Base-by-base conservation (phyloP, 2,113 vertebrate species). In the Rhipidura dahli region DNA sequence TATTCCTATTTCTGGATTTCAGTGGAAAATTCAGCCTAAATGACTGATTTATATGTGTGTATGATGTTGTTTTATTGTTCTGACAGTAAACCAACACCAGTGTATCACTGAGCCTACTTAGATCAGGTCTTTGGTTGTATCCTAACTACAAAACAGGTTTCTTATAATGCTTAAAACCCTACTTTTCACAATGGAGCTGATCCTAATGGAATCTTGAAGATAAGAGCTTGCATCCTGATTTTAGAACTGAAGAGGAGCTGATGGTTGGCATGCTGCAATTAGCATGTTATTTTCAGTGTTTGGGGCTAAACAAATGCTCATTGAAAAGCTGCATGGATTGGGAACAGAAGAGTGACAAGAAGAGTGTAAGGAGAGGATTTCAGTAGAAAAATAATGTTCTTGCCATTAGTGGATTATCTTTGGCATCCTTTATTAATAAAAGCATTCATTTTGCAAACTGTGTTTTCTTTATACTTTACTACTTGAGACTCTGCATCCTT, bases 301-400 rank as follows among this genome's bases (percentile, higher is more conserved):
- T 0, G 0, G 10, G 21, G 4, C 5, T 75, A 75, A 57, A 7
- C 4, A 54, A 69, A 73, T 42, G 56, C 7, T 39, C 40, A 31
- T 6, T 53, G 40, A 47, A 82, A 83, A 42, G n/a, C 37, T 61
- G 21, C 11, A 26, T 0, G 3, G 31, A 26, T 16, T 69, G 4
- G 16, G 6, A 40, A 75, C 1, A 47, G 21, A 60, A 61, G 15
- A 40, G 3, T 13, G n/a, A 26, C 14, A 44, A 39, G 7, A 53
- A 15, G 60, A 78, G 10, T 9, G 3, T 35, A 51, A 65, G 33
- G 15, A 79, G 13, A 79, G 5, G 8, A 20, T 70, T 89, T 87
- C 21, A 47, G 15, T 4, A 79, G 26, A 47, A 75, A 89, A 77
- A 59, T 0, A 80, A 69, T 33, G 23, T 33, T 24, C 15, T 65